A percentile compares a stretch with the other conserved stretches of the same genome.
phyloP scores from a whole-genome alignment of 2,797 vertebrate species.

The Sebastes matsubarae region DNA sequence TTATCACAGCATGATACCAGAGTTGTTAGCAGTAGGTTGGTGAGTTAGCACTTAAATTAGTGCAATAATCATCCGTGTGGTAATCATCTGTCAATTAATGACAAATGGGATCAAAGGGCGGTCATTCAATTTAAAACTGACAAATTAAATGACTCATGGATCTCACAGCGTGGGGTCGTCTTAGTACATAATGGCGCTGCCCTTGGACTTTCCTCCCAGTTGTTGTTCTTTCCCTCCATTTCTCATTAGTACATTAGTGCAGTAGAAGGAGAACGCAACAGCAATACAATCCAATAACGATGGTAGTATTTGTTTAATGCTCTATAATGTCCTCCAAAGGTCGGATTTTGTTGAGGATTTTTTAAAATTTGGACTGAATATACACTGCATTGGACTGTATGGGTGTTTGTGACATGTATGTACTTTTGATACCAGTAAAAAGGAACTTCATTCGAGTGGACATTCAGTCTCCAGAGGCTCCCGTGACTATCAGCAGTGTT shows the following conservation, averaged over 20 bases:
- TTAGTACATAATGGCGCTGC: not conserved
- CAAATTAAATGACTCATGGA: constrained; percentile 15
- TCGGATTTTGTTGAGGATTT: rapidly evolving
- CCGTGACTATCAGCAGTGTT: constrained; percentile 43
- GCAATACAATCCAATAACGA: not conserved
- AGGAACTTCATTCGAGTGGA: not conserved
- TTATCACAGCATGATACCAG: not conserved
- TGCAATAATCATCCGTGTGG: not conserved
- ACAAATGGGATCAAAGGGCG: not conserved
- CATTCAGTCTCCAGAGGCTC: constrained; percentile 30
- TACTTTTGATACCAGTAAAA: constrained; percentile 8
- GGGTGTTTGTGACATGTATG: not conserved
- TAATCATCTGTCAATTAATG: not conserved
- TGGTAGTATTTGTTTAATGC: not conserved
- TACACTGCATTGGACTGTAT: not conserved
- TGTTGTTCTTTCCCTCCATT: not conserved
- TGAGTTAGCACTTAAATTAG: not conserved
- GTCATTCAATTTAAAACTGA: not conserved
- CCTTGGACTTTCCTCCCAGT: not conserved
- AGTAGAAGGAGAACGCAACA: not conserved
- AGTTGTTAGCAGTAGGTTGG: not conserved
- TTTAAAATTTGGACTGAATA: not conserved
- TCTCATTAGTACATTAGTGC: not conserved
- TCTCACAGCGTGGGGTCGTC: not conserved
- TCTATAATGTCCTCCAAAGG: not conserved